Conservation (phyloP, 2,113 vertebrate species). For the Siniperca knerii region DNA sequence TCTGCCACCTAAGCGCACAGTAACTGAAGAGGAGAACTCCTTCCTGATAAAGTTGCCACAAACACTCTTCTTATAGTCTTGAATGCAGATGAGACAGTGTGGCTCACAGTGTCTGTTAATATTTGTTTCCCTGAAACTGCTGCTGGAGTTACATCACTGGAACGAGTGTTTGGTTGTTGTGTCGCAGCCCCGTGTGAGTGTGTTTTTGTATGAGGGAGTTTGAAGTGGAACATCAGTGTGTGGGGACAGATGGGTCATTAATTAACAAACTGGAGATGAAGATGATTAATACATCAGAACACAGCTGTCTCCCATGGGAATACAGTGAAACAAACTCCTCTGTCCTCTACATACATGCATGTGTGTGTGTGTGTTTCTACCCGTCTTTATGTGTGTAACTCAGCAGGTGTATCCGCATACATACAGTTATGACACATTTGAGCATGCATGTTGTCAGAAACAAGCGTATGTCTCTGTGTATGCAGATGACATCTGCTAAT, state of each 20-base stretch:
- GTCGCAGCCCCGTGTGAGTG: slow-evolving; percentile 33
- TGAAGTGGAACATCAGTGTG: slow-evolving; percentile 75
- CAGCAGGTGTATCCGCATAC: not conserved
- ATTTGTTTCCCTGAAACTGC: slow-evolving; percentile 15
- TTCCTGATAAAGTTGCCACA: slow-evolving; percentile 30
- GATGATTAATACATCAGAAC: slow-evolving; percentile 80
- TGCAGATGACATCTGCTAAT: slow-evolving; percentile 9
- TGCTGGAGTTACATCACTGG: slow-evolving; percentile 39
- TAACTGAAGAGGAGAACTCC: slow-evolving; percentile 27
- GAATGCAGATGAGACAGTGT: slow-evolving; percentile 37
- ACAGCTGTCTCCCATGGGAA: slow-evolving; percentile 69
- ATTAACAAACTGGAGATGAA: slow-evolving; percentile 77
- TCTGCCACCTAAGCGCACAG: slow-evolving; percentile 41
- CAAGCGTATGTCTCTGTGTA: not conserved
- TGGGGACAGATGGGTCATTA: slow-evolving; percentile 82
- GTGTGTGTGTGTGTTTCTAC: slow-evolving; percentile 26
- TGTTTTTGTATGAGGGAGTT: slow-evolving; percentile 53
- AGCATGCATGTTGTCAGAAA: not conserved
- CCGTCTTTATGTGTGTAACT: slow-evolving; percentile 1
- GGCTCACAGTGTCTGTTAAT: slow-evolving; percentile 20
- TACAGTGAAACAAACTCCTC: slow-evolving; percentile 52
- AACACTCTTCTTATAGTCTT: slow-evolving; percentile 14
- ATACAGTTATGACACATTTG: slow-evolving; percentile 7
- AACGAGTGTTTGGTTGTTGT: slow-evolving; percentile 34
- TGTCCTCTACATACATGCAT: slow-evolving; percentile 55